These are phyloP conservation scores for Protobothrops flavoviridis DNA, from an alignment of 2,113 vertebrate species.

Conservation along the genomic window DNA sequence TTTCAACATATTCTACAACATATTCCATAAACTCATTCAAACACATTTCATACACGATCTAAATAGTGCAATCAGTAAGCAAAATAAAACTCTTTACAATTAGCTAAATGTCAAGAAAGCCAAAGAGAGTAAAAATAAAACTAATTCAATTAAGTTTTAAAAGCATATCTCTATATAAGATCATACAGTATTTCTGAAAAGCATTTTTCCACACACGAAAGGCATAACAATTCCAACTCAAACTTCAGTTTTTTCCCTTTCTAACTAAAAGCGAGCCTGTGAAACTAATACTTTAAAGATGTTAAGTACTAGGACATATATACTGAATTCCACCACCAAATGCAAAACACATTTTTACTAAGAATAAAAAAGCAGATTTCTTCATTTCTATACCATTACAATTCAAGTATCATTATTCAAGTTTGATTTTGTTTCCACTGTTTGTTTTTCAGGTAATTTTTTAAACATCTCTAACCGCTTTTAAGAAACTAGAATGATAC, in stretches of 20 bases:
- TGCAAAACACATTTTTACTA: neutral
- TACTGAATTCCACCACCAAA: neutral
- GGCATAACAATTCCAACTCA: neutral
- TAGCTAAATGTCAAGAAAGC: neutral
- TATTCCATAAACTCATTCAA: neutral
- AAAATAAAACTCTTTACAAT: neutral
- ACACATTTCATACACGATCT: neutral
- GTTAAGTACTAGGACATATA: neutral
- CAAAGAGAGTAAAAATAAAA: neutral
- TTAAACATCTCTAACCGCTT: neutral
- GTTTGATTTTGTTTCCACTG: neutral
- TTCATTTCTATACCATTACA: too few relatives aligned
- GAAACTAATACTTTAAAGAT: neutral
- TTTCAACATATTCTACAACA: neutral
- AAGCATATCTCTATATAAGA: neutral
- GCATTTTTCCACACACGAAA: neutral
- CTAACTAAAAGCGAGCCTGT: neutral
- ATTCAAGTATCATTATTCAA: too few relatives aligned
- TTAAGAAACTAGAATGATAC: neutral
- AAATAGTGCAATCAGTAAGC: neutral
- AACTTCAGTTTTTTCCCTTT: neutral
- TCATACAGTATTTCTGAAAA: neutral
- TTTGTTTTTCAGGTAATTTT: neutral
- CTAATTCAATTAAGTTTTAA: neutral
- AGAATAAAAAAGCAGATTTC: neutral